Conservation (phyloP, 1,140 invertebrate genomes). For the Akabosia matsudoensis region DNA sequence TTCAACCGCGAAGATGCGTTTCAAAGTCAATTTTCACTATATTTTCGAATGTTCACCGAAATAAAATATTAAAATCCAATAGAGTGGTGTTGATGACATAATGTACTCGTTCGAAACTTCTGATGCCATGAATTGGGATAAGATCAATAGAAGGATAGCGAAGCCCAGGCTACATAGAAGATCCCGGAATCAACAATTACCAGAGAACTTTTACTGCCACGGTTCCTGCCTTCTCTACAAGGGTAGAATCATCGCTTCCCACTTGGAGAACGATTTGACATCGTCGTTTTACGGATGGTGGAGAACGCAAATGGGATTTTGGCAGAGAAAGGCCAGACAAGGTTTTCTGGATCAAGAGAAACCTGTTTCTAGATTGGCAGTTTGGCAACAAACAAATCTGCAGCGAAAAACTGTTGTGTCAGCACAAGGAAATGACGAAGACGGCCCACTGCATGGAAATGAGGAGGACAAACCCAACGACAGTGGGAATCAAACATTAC, state of each 20-base stretch:
- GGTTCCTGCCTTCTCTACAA: conserved; percentile 37
- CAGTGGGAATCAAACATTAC: not conserved
- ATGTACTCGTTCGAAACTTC: conserved; percentile 36
- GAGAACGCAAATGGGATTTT: conserved; percentile 33
- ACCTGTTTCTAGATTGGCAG: conserved; percentile 22
- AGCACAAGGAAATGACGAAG: too few relatives aligned
- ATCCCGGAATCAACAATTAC: too few relatives aligned
- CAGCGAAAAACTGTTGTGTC: not conserved
- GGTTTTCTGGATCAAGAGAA: not conserved
- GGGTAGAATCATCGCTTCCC: conserved; percentile 26
- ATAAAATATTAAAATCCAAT: not conserved
- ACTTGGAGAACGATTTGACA: conserved; percentile 26
- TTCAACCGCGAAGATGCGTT: too few relatives aligned
- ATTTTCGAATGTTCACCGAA: too few relatives aligned
- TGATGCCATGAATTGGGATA: too few relatives aligned
- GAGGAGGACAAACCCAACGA: not conserved
- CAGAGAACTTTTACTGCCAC: conserved; percentile 34
- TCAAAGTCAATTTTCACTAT: too few relatives aligned
- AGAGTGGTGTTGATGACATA: conserved; percentile 35
- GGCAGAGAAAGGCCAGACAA: conserved; percentile 7
- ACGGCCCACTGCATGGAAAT: conserved; percentile 10
- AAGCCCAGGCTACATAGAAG: too few relatives aligned
- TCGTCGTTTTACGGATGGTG: conserved; percentile 32
- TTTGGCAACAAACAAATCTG: conserved; percentile 33
- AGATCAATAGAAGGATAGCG: too few relatives aligned